Evolutionary conservation across 2,888 invertebrate genomes (phyloP).

Genomic region (Alloscopus bannaensis): DNA sequence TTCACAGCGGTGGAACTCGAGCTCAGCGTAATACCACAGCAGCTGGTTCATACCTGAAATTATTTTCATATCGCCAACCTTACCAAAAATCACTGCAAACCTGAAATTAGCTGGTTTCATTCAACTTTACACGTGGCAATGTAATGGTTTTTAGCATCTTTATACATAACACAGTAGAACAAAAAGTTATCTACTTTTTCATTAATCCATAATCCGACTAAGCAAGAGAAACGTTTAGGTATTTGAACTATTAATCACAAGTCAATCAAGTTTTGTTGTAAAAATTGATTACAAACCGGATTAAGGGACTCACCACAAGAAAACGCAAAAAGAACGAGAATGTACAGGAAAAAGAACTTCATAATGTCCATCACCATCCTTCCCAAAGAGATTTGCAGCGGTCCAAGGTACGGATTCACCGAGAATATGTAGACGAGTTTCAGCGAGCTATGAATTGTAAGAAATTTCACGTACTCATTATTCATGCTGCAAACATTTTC

Average conservation of each 20-base stretch:
- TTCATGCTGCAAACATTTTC: too few relatives aligned
- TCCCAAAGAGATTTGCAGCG: constrained; percentile 79
- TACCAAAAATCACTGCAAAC: constrained; percentile 3
- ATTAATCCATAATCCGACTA: not conserved
- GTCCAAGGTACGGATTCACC: constrained; percentile 80
- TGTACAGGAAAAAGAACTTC: constrained; percentile 79
- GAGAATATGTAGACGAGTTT: constrained; percentile 82
- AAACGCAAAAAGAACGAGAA: constrained; percentile 79
- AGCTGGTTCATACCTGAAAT: constrained; percentile 84
- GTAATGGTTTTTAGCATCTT: not conserved
- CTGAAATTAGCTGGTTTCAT: too few relatives aligned
- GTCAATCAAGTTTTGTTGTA: too few relatives aligned
- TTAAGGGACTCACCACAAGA: constrained; percentile 78
- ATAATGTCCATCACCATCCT: constrained; percentile 81
- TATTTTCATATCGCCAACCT: constrained; percentile 15
- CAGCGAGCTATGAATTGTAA: constrained; percentile 76
- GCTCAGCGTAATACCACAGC: constrained; percentile 90
- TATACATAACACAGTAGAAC: not conserved
- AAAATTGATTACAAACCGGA: too few relatives aligned
- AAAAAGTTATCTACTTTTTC: not conserved
- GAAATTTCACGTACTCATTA: not conserved
- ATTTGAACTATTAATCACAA: not conserved
- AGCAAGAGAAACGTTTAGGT: not conserved
- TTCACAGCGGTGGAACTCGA: constrained; percentile 74
- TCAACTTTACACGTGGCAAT: too few relatives aligned